Base-by-base conservation (phyloP, 2,797 vertebrate species). In the Scolopax bukidnonensis region DNA sequence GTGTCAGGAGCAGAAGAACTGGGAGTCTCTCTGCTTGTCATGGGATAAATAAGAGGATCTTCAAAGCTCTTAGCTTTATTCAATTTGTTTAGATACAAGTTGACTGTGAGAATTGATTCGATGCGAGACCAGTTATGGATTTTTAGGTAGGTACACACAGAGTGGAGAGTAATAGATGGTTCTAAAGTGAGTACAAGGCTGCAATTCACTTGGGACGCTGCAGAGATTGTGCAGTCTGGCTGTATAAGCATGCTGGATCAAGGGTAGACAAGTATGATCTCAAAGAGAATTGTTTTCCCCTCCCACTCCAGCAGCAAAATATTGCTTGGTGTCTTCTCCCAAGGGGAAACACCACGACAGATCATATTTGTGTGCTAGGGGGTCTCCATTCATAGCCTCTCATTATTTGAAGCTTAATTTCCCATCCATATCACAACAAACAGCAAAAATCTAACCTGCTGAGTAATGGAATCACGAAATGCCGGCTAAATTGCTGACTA, bases 31-130 rank as follows among this genome's bases (percentile, higher is more conserved):
- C 95, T 92, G 95, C 97, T 97, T 97, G 97, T 97, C 94, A 96
- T 89, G 87, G 97, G 97, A 98, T 98, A 97, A 98, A 98, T 97
- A 97, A 97, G 95, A 97, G 91, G 81, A 96, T 97, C 96, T 97
- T 96, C 95, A n/a, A 61, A 89, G 96, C 88, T 96, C 85, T 92
- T 91, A 92, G 90, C 57, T 97, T 96, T 96, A 97, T 97, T 98
- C 96, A 97, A 95, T 97, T 98, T 97, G 96, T 96, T 98, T 98
- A 97, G 96, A 97, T 96, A 97, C 93, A 93, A 96, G 95, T 92
- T 93, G 97, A 97, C 95, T 96, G 85, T 89, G 71, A 95, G 89
- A 97, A 98, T 95, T 97, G 97, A 98, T 98, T 97, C 81, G 33
- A 88, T 45, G 89, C 51, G 38, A 97, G 91, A 94, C 79, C 6